These are phyloP conservation scores for Ciconia boyciana DNA, from an alignment of 2,113 vertebrate genomes.

Conservation along the genomic window DNA sequence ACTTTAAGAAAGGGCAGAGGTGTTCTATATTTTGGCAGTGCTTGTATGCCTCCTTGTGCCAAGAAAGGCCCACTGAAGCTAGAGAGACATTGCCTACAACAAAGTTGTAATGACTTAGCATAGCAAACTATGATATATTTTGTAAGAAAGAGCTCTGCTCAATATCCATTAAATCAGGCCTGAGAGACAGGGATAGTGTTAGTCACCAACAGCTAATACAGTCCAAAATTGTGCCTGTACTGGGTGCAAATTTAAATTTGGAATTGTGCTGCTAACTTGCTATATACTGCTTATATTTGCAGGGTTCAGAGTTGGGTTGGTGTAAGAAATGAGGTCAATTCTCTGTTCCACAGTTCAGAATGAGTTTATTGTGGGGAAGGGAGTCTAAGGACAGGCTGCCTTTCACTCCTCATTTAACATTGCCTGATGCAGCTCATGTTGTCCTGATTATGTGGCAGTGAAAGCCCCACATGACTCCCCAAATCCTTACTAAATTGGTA, in stretches of 20 bases:
- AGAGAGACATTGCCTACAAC: not conserved
- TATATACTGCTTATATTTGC: not conserved
- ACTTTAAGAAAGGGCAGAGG: not conserved
- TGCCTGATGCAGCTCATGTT: not conserved
- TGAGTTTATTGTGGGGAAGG: not conserved
- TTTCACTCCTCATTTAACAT: not conserved
- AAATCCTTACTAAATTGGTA: not conserved
- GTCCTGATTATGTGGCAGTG: not conserved
- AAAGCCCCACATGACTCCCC: not conserved
- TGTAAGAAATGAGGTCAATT: not conserved
- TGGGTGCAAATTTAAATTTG: not conserved
- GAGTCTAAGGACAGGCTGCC: not conserved
- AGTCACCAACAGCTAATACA: not conserved
- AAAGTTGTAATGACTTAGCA: not conserved
- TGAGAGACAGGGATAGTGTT: not conserved
- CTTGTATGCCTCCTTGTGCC: not conserved
- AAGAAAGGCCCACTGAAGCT: not conserved
- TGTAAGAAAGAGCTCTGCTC: not conserved
- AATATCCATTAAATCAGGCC: not conserved
- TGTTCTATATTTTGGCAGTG: conserved; percentile 1
- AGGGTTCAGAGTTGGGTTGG: not conserved
- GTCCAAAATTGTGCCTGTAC: not conserved
- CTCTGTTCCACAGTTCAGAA: not conserved
- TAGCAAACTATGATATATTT: not conserved
- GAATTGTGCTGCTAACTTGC: not conserved